These are phyloP conservation scores for Amiota communis DNA, from an alignment of 2,888 invertebrate species.

Conservation along the genomic window DNA sequence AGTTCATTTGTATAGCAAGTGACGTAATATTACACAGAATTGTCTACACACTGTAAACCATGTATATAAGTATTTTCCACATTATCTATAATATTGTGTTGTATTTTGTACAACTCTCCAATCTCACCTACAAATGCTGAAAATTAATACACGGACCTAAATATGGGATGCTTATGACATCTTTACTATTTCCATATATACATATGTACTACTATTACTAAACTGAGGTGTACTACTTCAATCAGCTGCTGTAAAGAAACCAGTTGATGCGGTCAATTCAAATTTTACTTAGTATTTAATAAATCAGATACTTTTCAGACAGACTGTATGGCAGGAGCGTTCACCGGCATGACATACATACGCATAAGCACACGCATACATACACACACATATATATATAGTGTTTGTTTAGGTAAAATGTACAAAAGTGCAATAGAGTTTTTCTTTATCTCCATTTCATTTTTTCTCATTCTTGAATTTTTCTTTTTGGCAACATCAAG, in stretches of 20 bases:
- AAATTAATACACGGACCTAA: too few relatives aligned
- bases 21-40: too few relatives aligned
- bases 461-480: slow-evolving; percentile 22
- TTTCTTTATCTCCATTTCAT: slow-evolving; percentile 26
- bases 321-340: background rate
- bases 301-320: background rate
- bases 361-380: slow-evolving; percentile 41
- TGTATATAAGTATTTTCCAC: too few relatives aligned
- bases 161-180: too few relatives aligned
- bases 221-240: background rate
- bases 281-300: background rate
- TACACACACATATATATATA: slow-evolving; percentile 9
- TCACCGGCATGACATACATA: slow-evolving; percentile 30
- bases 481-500: slow-evolving; percentile 14
- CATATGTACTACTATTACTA: too few relatives aligned
- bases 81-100: too few relatives aligned
- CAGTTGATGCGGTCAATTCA: too few relatives aligned
- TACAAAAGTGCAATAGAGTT: slow-evolving; percentile 24
- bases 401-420: slow-evolving; percentile 17
- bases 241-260: background rate
- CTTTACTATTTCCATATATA: too few relatives aligned
- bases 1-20: too few relatives aligned
- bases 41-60: too few relatives aligned
- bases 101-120: too few relatives aligned
- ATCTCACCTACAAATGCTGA: too few relatives aligned